phyloP scores from a whole-genome alignment of 2,888 invertebrate genomes.

The Drosophila recens region DNA sequence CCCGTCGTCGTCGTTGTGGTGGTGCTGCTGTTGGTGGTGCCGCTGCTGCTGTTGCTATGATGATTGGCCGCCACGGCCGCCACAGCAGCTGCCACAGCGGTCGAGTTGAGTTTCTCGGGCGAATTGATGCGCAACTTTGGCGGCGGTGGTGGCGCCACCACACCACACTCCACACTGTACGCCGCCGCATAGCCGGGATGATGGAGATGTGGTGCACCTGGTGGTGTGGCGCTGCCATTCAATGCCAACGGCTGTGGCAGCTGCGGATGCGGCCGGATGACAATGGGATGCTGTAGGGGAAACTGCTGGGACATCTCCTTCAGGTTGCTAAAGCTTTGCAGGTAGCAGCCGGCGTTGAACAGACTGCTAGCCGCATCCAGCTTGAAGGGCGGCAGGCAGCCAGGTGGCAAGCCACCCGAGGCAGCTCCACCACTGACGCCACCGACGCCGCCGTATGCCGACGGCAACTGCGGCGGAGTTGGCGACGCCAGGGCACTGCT shows the following conservation, averaged over 20 bases:
- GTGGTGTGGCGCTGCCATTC: conserved; percentile 72
- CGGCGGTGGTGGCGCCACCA: conserved; percentile 61
- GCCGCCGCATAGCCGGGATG: conserved; percentile 78
- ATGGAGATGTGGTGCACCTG: conserved; percentile 65
- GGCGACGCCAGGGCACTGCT: conserved; percentile 79
- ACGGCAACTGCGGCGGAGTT: conserved; percentile 60
- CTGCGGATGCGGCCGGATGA: conserved; percentile 85
- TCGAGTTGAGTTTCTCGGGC: conserved; percentile 85
- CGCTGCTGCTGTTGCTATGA: conserved; percentile 61
- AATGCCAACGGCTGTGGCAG: conserved; percentile 82
- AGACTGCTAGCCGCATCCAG: conserved; percentile 83
- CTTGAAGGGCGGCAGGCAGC: conserved; percentile 83
- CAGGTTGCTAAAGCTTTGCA: conserved; percentile 85
- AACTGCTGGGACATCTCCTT: conserved; percentile 85
- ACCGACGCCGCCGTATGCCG: conserved; percentile 55
- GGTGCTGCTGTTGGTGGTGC: conserved; percentile 54
- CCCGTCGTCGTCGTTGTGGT: conserved; percentile 70
- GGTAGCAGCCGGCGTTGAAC: conserved; percentile 85
- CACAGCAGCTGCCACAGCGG: conserved; percentile 71
- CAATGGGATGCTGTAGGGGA: conserved; percentile 84
- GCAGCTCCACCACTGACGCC: conserved; percentile 12
- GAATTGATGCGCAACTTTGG: conserved; percentile 85
- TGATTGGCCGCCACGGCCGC: conserved; percentile 57
- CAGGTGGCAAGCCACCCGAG: conserved; percentile 47
- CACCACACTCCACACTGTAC: conserved; percentile 72